Evolutionary conservation across 2,888 invertebrate species (phyloP).

Genomic region (Callosobruchus maculatus): DNA sequence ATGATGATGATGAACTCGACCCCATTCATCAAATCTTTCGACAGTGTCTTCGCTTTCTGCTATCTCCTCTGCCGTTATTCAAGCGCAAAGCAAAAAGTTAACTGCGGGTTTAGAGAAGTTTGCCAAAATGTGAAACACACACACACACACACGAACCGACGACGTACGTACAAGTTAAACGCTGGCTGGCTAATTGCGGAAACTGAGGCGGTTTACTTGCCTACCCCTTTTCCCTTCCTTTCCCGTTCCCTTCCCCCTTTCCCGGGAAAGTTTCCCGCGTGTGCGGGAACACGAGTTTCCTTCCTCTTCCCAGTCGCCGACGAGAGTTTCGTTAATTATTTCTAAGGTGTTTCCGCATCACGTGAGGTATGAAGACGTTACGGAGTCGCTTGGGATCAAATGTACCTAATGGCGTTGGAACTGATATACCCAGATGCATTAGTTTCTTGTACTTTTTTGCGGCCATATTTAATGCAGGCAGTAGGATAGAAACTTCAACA

Average conservation of each 20-base stretch:
- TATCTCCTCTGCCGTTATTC: not conserved
- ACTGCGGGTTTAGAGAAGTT: not conserved
- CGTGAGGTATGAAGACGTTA: not conserved
- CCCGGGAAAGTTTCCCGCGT: not conserved
- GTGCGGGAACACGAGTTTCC: not conserved
- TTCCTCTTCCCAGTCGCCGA: not conserved
- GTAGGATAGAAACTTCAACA: too few relatives aligned
- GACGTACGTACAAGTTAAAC: slow-evolving; percentile 7
- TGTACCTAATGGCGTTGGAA: too few relatives aligned
- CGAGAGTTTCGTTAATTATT: not conserved
- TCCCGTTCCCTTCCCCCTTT: not conserved
- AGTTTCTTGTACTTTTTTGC: too few relatives aligned
- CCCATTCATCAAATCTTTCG: not conserved
- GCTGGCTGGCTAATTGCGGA: slow-evolving; percentile 10
- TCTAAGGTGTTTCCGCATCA: not conserved
- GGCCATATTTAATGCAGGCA: too few relatives aligned
- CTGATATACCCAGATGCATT: too few relatives aligned
- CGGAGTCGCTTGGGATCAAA: not conserved
- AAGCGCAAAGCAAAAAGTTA: not conserved
- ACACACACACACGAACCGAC: not conserved
- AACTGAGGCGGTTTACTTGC: slow-evolving; percentile 13
- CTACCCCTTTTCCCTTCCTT: not conserved
- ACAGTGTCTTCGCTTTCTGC: not conserved
- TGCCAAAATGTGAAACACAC: not conserved
- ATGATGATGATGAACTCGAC: not conserved